Evolutionary conservation across 2,888 invertebrate species (phyloP), one percentile per base, ranked within the genome.

Genomic region (Drosophila meridionalis): DNA sequence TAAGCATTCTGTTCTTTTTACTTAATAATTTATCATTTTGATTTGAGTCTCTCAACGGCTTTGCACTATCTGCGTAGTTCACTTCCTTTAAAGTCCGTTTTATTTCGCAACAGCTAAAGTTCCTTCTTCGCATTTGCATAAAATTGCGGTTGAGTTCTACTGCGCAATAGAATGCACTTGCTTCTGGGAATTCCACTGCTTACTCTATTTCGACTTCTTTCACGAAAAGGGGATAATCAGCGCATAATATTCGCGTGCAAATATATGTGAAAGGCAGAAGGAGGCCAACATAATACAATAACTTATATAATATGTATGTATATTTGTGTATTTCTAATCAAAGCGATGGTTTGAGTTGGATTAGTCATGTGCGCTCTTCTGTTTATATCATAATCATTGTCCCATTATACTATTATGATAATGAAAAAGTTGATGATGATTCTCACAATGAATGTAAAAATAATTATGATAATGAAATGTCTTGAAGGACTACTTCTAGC

Each of bases 1-100:
- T 12, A 12, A 45, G n/a, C 8, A 30, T 43, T 53, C 34, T 55
- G 42, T 42, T 34, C 2, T 52, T 62, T 34, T n/a, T 56, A 28
- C 43, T 36, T 3, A 14, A n/a, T 36, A 30, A 56, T 12, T 48
- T 30, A 38, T n/a, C 28, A 38, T 38, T 30, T 48, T 38, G 38
- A 38, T 59, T 26, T 14, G 14, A 34, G 12, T 47, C 8, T 14
- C 14, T 38, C 53, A 26, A 26, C 20, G 36, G 38, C 14, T 28
- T 53, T 53, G 26, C 4, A 28, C 8, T 26, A 28, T 26, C 26
- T 53, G 6, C 32, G 0, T 50, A 34, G 6, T 43, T 57, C 2
- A 26, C 12, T 32, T 32, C 14, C 20, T 43, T 26, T 55, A 38
- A 38, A 55, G 53, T 28, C 2, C 7, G 3, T 28, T 7, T 34